A percentile compares a stretch with the other conserved stretches of the same genome.
Evolutionary conservation across 2,888 invertebrate genomes (phyloP).

Genomic region (Tachina grossa): DNA sequence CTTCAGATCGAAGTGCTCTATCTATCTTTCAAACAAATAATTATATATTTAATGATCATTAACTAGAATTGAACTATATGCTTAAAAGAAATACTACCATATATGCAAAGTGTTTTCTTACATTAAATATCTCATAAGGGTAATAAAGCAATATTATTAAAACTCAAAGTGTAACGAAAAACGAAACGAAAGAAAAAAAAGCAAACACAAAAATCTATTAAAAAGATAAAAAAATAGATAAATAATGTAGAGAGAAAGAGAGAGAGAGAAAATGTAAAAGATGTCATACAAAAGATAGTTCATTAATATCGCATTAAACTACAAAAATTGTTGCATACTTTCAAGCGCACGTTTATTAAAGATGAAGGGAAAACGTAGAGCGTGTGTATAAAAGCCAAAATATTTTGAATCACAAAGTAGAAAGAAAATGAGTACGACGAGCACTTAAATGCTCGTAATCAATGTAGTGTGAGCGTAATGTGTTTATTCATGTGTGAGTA

Average conservation of each 20-base stretch:
- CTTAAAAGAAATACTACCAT: slow-evolving; percentile 8
- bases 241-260: neutral
- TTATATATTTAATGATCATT: slow-evolving; percentile 17
- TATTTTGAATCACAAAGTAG: neutral
- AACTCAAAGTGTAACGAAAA: neutral
- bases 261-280: neutral
- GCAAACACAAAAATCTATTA: slow-evolving; percentile 30
- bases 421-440: slow-evolving; percentile 54
- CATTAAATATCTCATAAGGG: neutral
- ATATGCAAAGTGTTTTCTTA: slow-evolving; percentile 13
- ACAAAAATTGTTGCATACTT: slow-evolving; percentile 53
- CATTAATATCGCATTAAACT: slow-evolving; percentile 41
- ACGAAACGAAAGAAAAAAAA: neutral
- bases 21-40: neutral
- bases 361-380: too few relatives aligned
- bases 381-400: neutral
- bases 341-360: neutral
- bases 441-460: slow-evolving; percentile 44
- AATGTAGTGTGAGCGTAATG: slow-evolving; percentile 53
- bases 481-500: slow-evolving; percentile 33
- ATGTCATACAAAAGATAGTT: slow-evolving; percentile 28
- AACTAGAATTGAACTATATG: neutral
- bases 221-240: neutral
- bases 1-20: neutral
- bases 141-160: slow-evolving; percentile 9